These are phyloP conservation scores for Nothocercus julius DNA, from an alignment of 2,113 vertebrate species.

Conservation along the genomic window DNA sequence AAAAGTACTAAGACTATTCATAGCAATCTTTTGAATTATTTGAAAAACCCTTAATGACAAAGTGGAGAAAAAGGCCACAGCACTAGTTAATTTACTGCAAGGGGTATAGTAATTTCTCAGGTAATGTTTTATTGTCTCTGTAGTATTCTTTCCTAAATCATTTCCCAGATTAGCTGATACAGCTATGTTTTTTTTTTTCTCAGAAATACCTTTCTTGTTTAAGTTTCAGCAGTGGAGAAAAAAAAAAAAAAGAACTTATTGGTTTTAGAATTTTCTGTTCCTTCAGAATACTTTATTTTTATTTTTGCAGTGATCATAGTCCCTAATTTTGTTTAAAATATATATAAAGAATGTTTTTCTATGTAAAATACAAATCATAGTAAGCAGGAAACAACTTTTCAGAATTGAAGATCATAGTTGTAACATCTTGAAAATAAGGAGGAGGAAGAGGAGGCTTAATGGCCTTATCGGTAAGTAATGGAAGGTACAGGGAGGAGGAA, in stretches of 20 bases:
- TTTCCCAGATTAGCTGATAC: not conserved
- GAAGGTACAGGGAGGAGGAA: not conserved
- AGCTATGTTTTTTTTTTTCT: not conserved
- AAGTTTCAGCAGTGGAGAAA: slow-evolving; percentile 13
- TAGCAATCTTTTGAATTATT: slow-evolving; percentile 21
- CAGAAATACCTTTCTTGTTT: slow-evolving; percentile 13
- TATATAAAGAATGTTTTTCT: not conserved
- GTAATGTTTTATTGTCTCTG: not conserved
- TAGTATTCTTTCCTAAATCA: not conserved
- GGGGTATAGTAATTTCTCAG: not conserved
- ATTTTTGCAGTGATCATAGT: not conserved
- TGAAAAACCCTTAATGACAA: not conserved
- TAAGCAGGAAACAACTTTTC: not conserved
- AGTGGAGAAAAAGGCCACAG: not conserved
- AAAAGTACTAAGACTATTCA: not conserved
- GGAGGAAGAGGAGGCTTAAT: not conserved
- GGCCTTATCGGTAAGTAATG: not conserved
- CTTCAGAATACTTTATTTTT: not conserved
- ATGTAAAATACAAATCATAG: not conserved
- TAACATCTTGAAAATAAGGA: not conserved
- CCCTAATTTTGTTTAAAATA: not conserved
- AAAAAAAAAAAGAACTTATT: not conserved
- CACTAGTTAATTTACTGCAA: not conserved
- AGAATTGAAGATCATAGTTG: not conserved
- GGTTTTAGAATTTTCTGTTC: not conserved